Conservation (phyloP, 2,113 vertebrate species). For the Girardinichthys multiradiatus region DNA sequence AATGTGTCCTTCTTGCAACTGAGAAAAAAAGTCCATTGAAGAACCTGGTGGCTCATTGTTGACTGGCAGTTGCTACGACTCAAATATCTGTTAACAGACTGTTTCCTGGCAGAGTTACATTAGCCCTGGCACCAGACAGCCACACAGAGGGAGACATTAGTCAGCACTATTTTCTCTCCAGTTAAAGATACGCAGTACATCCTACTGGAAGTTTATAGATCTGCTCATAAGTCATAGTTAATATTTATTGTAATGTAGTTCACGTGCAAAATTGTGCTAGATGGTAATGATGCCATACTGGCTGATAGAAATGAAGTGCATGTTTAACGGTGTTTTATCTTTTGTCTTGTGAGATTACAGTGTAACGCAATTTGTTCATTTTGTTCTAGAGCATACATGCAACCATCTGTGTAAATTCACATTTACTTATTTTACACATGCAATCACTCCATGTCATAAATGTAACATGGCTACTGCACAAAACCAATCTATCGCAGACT, state of each 20-base stretch:
- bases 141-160: conserved; percentile 75
- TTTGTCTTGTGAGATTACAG: not conserved
- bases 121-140: conserved; percentile 76
- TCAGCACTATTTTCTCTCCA: conserved; percentile 68
- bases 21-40: conserved; percentile 42
- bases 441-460: conserved; percentile 3
- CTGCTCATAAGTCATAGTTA: conserved; percentile 64
- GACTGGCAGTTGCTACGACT: conserved; percentile 67
- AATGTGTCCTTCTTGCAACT: conserved; percentile 1
- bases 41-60: conserved; percentile 63
- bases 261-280: conserved; percentile 46
- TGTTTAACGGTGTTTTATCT: not conserved
- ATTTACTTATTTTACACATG: conserved; percentile 31
- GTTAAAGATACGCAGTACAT: conserved; percentile 42
- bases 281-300: conserved; percentile 17
- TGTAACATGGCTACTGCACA: conserved; percentile 46
- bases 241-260: conserved; percentile 59
- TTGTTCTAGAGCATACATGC: not conserved
- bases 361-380: conserved; percentile 32
- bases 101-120: conserved; percentile 81
- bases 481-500: conserved; percentile 47
- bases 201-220: conserved; percentile 56
- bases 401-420: conserved; percentile 14
- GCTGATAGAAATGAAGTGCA: not conserved
- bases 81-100: conserved; percentile 78